Evolutionary conservation across 2,113 vertebrate genomes (phyloP).

Genomic region (Hippocampus comes): DNA sequence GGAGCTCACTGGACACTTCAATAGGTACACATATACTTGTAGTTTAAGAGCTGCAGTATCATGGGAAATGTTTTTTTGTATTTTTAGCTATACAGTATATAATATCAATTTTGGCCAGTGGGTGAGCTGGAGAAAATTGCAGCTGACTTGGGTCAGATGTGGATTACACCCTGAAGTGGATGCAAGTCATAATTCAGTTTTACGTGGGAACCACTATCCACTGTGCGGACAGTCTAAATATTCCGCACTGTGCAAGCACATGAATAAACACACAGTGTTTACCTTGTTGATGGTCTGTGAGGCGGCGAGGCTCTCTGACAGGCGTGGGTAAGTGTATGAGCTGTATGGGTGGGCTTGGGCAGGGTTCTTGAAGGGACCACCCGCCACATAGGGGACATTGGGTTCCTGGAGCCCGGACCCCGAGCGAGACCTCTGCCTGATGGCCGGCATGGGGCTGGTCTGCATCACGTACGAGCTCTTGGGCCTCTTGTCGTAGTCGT

Average conservation of each 20-base stretch:
- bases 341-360: conserved; percentile 89
- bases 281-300: conserved; percentile 87
- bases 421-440: conserved; percentile 90
- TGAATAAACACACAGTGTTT: conserved; percentile 32
- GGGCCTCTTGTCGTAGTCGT: conserved; percentile 88
- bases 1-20: background rate
- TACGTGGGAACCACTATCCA: no score
- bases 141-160: background rate
- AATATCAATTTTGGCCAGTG: background rate
- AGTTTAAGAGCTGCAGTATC: background rate
- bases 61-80: background rate
- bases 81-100: background rate
- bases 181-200: no score
- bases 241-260: background rate
- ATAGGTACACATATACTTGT: background rate
- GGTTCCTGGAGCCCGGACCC: conserved; percentile 96
- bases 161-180: no score
- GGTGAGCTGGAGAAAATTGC: background rate
- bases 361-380: conserved; percentile 83
- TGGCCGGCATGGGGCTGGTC: conserved; percentile 87
- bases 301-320: conserved; percentile 81
- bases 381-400: conserved; percentile 80
- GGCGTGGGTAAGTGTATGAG: conserved; percentile 95
- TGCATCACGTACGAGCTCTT: conserved; percentile 90
- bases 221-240: background rate